These are phyloP conservation scores for Plestiodon gilberti DNA, from an alignment of 2,113 vertebrate genomes.

Conservation along the genomic window DNA sequence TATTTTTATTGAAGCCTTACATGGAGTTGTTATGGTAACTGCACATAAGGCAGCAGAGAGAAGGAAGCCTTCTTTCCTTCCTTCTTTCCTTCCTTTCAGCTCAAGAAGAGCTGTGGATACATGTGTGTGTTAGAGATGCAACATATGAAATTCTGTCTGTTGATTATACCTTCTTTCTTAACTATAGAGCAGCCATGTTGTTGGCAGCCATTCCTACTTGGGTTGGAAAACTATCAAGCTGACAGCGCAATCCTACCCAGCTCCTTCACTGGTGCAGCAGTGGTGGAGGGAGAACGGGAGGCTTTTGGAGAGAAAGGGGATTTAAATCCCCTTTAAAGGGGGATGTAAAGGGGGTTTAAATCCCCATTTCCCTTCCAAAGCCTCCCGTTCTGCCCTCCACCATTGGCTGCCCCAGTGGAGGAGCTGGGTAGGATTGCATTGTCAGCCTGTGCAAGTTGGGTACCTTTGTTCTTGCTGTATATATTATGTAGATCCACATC, in stretches of 20 bases:
- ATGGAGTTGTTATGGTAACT: conserved; percentile 59
- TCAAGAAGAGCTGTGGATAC: neutral
- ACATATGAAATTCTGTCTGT: neutral
- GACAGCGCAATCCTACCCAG: too few species aligned
- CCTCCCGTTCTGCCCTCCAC: too few species aligned
- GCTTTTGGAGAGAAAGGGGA: too few species aligned
- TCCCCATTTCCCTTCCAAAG: too few species aligned
- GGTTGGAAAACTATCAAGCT: neutral
- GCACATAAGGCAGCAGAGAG: neutral
- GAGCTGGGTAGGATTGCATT: too few species aligned
- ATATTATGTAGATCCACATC: neutral
- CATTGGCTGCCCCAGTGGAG: too few species aligned
- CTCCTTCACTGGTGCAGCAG: too few species aligned
- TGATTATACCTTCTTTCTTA: neutral
- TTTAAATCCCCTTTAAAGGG: too few species aligned
- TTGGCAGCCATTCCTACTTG: too few species aligned
- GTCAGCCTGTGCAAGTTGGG: neutral
- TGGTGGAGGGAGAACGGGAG: too few species aligned
- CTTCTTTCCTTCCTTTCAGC: neutral
- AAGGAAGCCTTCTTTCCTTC: neutral
- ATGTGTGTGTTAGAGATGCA: neutral
- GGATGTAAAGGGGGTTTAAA: too few species aligned
- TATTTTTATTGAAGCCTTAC: conserved; percentile 20
- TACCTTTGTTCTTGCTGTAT: neutral
- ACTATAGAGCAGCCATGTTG: neutral